These are phyloP conservation scores for Leucoraja ocellata DNA, from an alignment of 2,797 vertebrate species.

Conservation along the genomic window DNA sequence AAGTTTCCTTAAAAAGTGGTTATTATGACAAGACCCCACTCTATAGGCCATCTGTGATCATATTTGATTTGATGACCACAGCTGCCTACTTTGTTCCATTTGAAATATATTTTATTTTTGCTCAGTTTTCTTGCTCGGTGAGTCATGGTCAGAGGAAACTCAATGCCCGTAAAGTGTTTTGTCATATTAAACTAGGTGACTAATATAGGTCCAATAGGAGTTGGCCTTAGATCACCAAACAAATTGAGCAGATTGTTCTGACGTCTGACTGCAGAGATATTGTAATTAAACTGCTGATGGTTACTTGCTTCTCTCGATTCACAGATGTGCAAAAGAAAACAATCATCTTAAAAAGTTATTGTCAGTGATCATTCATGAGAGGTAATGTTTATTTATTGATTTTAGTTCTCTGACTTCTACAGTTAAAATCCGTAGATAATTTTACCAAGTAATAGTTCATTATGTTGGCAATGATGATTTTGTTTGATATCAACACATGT, in stretches of 20 bases:
- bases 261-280: neutral
- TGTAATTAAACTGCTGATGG: neutral
- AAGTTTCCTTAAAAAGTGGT: neutral
- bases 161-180: neutral
- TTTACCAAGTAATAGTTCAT: neutral
- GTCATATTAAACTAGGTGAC: neutral
- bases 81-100: neutral
- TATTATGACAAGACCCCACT: neutral
- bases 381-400: neutral
- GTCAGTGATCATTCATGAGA: neutral
- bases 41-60: neutral
- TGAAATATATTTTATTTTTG: neutral
- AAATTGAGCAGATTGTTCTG: conserved; percentile 1
- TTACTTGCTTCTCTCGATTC: neutral
- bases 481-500: neutral
- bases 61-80: neutral
- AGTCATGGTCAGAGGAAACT: neutral
- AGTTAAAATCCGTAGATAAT: neutral
- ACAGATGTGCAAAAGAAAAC: neutral
- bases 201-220: neutral
- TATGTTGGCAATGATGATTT: neutral
- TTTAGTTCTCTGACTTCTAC: neutral
- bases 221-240: neutral
- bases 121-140: neutral
- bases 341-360: neutral